Evolutionary conservation across 2,888 invertebrate genomes (phyloP).

Genomic region (Hirtodrosophila alboralis): DNA sequence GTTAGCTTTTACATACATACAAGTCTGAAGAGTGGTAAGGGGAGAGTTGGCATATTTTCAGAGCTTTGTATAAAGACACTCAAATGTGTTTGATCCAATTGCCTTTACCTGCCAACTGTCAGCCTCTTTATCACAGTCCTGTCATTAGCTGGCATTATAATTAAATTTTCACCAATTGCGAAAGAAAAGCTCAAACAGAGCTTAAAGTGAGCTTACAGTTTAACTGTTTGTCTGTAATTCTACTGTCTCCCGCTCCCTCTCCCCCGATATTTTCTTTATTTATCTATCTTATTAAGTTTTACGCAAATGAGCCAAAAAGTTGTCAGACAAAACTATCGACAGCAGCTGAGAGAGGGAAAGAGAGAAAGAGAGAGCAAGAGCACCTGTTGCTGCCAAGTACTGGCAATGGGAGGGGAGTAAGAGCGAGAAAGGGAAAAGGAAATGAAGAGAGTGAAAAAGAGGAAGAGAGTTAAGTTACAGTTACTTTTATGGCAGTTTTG

Average conservation of each 20-base stretch:
- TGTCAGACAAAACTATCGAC: slow-evolving; percentile 66
- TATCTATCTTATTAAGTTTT: slow-evolving; percentile 36
- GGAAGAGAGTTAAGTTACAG: slow-evolving; percentile 46
- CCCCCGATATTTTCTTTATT: not conserved
- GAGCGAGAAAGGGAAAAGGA: not conserved
- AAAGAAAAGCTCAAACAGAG: slow-evolving; percentile 12
- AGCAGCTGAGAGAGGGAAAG: slow-evolving; percentile 13
- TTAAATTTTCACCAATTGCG: slow-evolving; percentile 42
- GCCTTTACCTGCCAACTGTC: slow-evolving; percentile 30
- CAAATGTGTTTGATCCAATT: slow-evolving; percentile 30
- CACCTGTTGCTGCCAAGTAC: slow-evolving; percentile 56
- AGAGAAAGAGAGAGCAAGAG: not conserved
- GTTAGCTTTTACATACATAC: slow-evolving; percentile 11
- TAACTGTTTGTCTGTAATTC: slow-evolving; percentile 13
- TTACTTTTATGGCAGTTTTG: slow-evolving; percentile 69
- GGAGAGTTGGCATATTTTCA: slow-evolving; percentile 1
- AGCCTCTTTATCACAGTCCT: too few species aligned
- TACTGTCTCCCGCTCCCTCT: not conserved
- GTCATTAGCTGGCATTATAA: slow-evolving; percentile 38
- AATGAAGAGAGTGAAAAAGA: not conserved
- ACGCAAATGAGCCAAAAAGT: slow-evolving; percentile 74
- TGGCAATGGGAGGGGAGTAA: not conserved
- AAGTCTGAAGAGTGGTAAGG: not conserved
- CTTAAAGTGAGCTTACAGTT: slow-evolving; percentile 15
- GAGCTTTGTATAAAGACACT: slow-evolving; percentile 24